Evolutionary conservation across 1,140 invertebrate species (phyloP).

Genomic region (Seison nebaliae): DNA sequence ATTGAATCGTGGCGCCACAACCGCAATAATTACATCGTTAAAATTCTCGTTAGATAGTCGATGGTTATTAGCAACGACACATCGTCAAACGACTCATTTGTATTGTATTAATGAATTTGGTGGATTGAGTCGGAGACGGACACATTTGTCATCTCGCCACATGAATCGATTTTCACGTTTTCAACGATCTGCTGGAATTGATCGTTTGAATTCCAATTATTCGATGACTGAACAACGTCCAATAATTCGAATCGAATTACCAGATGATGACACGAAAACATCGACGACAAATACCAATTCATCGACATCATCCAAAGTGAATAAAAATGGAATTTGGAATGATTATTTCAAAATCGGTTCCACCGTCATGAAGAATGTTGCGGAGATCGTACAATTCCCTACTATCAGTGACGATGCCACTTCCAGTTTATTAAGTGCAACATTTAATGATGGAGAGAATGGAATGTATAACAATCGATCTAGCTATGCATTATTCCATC

Average conservation of each 20-base stretch:
- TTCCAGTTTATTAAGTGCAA: no score
- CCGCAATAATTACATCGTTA: slow-evolving; percentile 36
- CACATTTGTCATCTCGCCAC: slow-evolving; percentile 64
- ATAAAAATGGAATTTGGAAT: no score
- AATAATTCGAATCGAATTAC: not conserved
- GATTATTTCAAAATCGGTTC: no score
- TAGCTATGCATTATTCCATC: no score
- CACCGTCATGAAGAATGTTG: no score
- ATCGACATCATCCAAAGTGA: not conserved
- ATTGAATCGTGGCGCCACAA: slow-evolving; percentile 48
- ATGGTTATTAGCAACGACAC: slow-evolving; percentile 72
- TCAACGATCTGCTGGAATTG: slow-evolving; percentile 69
- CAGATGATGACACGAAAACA: not conserved
- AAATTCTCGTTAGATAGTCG: slow-evolving; percentile 58
- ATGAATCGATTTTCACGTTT: slow-evolving; percentile 71
- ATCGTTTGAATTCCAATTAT: no score
- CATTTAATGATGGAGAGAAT: no score
- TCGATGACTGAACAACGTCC: slow-evolving; percentile 21
- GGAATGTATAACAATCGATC: no score
- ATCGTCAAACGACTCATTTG: slow-evolving; percentile 80
- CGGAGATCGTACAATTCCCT: no score
- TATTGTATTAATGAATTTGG: slow-evolving; percentile 92
- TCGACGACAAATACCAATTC: not conserved
- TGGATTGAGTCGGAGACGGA: slow-evolving; percentile 54
- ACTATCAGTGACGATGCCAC: no score